A percentile compares a stretch with the other conserved stretches of the same genome.
phyloP scores from a whole-genome alignment of 2,888 invertebrate species.

The Smittia sp. region DNA sequence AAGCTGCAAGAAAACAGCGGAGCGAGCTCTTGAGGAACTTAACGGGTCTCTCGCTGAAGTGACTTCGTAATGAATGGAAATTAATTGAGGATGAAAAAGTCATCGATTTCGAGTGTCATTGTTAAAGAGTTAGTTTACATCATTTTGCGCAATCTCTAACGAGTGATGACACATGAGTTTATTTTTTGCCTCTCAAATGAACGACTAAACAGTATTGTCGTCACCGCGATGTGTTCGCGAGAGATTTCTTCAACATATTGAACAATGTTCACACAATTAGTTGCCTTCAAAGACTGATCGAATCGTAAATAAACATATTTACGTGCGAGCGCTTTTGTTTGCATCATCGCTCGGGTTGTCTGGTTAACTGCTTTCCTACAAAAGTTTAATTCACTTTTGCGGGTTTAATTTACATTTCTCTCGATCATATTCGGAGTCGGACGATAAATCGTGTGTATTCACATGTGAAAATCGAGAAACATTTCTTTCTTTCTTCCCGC shows the following conservation, averaged over 20 bases:
- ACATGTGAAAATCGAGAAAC: background rate
- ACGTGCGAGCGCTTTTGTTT: background rate
- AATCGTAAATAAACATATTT: background rate
- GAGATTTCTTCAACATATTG: background rate
- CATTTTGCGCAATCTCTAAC: background rate
- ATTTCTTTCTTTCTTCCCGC: background rate
- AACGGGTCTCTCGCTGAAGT: background rate
- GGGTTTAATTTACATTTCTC: background rate
- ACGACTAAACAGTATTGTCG: background rate
- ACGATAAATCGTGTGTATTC: conserved; percentile 3
- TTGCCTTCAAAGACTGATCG: background rate
- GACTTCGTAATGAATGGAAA: background rate
- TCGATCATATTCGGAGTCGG: background rate
- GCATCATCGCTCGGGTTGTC: background rate
- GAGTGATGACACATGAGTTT: conserved; percentile 3
- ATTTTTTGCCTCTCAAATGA: background rate
- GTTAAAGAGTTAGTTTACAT: background rate
- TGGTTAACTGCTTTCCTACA: no score
- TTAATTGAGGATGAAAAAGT: background rate
- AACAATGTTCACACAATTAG: conserved; percentile 24
- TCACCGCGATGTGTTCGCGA: background rate
- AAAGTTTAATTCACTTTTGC: no score
- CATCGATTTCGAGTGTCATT: background rate
- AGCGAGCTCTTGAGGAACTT: background rate
- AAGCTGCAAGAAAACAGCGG: no score